Evolutionary conservation across 2,888 invertebrate genomes (phyloP).

Genomic region (Pseudanteris insignis): DNA sequence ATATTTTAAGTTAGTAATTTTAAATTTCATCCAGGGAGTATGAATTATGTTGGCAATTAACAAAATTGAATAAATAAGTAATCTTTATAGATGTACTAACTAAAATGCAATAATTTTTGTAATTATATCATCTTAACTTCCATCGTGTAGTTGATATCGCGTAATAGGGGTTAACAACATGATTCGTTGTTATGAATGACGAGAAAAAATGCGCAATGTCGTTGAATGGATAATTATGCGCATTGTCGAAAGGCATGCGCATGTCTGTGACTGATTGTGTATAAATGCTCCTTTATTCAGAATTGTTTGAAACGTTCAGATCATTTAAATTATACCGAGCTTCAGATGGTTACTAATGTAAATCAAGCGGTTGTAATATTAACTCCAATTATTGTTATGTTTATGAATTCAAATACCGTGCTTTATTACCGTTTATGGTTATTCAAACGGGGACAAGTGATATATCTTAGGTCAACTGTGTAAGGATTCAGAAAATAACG

Average conservation of each 20-base stretch:
- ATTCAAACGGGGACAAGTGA: too few relatives aligned
- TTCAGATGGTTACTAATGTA: too few relatives aligned
- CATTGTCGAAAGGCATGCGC: constrained; percentile 9
- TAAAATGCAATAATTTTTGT: constrained; percentile 3
- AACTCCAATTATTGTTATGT: too few relatives aligned
- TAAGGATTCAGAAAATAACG: too few relatives aligned
- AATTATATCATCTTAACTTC: constrained; percentile 16
- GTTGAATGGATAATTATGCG: constrained; percentile 27
- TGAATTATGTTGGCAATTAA: too few relatives aligned
- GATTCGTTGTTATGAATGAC: constrained; percentile 24
- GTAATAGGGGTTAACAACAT: constrained; percentile 24
- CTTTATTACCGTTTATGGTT: too few relatives aligned
- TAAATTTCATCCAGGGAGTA: too few relatives aligned
- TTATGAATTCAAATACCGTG: too few relatives aligned
- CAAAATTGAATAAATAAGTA: not conserved
- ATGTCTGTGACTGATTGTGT: constrained; percentile 5
- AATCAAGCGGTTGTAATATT: constrained; percentile 6
- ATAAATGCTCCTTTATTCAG: constrained; percentile 8
- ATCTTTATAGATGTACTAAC: not conserved
- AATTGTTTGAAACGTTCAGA: constrained; percentile 11
- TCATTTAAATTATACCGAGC: not conserved
- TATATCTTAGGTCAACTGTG: too few relatives aligned
- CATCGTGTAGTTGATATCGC: constrained; percentile 5
- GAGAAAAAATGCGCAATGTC: constrained; percentile 12
- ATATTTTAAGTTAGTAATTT: too few relatives aligned